A percentile compares a stretch with the other conserved stretches of the same genome.
Conservation (phyloP, 2,888 invertebrate genomes). For the Pheosia tremula region DNA sequence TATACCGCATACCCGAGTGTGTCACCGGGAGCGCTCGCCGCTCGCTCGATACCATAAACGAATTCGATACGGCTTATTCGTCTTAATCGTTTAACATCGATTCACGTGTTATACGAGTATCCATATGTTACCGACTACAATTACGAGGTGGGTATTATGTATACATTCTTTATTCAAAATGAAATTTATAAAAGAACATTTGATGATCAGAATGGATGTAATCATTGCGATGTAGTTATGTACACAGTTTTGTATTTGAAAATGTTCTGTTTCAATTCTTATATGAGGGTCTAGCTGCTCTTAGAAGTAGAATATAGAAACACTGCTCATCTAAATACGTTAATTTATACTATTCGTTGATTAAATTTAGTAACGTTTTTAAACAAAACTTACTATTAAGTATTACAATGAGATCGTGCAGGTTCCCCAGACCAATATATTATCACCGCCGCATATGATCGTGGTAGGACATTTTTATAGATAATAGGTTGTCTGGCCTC, state of each 20-base stretch:
- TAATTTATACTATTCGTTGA: background rate
- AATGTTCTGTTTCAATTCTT: background rate
- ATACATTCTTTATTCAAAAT: slow-evolving; percentile 30
- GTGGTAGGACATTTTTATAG: slow-evolving; percentile 35
- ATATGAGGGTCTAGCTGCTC: background rate
- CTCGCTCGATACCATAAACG: slow-evolving; percentile 48
- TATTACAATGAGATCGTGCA: slow-evolving; percentile 22
- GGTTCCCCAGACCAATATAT: slow-evolving; percentile 12
- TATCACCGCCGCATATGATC: slow-evolving; percentile 23
- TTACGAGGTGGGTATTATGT: slow-evolving; percentile 12
- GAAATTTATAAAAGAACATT: slow-evolving; percentile 30
- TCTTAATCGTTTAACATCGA: slow-evolving; percentile 57
- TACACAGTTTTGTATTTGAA: background rate
- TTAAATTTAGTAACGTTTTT: background rate
- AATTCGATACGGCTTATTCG: slow-evolving; percentile 62
- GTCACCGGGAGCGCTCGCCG: slow-evolving; percentile 58
- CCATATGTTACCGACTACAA: slow-evolving; percentile 35
- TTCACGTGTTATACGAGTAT: slow-evolving; percentile 46
- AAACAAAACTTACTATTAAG: background rate
- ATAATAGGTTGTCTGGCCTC: slow-evolving; percentile 41
- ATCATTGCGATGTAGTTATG: background rate
- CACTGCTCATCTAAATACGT: background rate
- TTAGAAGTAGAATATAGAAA: slow-evolving; percentile 7
- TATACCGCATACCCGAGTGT: slow-evolving; percentile 65
- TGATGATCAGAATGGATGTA: slow-evolving; percentile 2